Base-by-base conservation (phyloP, 1,140 invertebrate species). In the Nixonia krombeini region DNA sequence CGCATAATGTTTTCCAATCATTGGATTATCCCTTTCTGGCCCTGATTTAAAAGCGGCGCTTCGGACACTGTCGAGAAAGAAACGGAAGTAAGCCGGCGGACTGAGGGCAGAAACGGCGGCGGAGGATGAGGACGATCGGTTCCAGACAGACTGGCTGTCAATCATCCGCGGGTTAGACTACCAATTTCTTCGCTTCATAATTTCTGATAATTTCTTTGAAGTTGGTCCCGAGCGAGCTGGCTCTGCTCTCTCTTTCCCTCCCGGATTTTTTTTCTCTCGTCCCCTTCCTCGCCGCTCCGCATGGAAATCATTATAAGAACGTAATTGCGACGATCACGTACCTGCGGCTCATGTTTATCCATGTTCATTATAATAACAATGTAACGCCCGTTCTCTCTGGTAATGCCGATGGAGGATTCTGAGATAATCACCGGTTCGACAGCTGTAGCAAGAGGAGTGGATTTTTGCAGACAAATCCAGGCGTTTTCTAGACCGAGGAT, bases 351-450 rank as follows among this genome's bases (percentile, higher is more conserved):
- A 79, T 83, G 82, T 83, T 81, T 83, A 82, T 83, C 78, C 80
- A 76, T 76, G 73, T 80, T 84, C 80, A 83, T 84, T 84, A 83
- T 84, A 83, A 83, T 84, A 84, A 84, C 81, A 83, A 84, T 83
- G 78, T 82, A 81, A 81, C 73, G 70, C 70, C 70, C 64, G 70
- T 63, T 73, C 59, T 73, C 59, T 44, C 40, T 51, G 53, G 61
- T 53, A 62, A 45, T 51, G 42, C 37, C 53, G 46, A 65, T 65
- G 41, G 72, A 68, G 68, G 12, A 65, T 44, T 53, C 65, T 45
- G 61, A 46, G 70, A 79, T 79, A 80, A 79, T 79, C 61, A 79
- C 67, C 63, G 72, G 78, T 78, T 80, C 74, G 78, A 69, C 69
- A 64, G 68, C 62, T 63, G 62, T 52, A 67, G 57, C 67, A 56